These are phyloP conservation scores for Sicus ferrugineus DNA, from an alignment of 2,888 invertebrate genomes.

Conservation along the genomic window DNA sequence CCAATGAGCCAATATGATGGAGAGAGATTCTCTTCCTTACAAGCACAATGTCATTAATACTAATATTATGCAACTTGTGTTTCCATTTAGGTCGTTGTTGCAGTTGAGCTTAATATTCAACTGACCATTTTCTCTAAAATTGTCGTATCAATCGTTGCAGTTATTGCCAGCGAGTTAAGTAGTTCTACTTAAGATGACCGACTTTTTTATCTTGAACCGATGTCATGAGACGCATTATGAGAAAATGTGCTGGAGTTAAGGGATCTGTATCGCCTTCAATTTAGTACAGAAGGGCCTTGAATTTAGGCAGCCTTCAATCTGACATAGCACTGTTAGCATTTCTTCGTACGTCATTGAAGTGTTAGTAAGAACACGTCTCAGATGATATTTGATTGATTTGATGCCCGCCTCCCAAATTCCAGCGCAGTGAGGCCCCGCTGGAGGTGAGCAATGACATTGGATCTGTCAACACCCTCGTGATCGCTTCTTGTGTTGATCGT, in stretches of 20 bases:
- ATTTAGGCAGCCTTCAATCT: constrained; percentile 34
- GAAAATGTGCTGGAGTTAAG: constrained; percentile 43
- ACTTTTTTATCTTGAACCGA: background rate
- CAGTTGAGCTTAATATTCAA: constrained; percentile 39
- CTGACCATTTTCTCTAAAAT: constrained; percentile 38
- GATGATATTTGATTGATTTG: constrained; percentile 33
- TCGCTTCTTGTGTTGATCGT: background rate
- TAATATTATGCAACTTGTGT: constrained; percentile 25
- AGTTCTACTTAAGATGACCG: background rate
- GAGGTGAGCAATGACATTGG: constrained; percentile 55
- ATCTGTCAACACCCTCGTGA: constrained; percentile 20
- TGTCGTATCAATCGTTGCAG: constrained; percentile 27
- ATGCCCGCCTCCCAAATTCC: constrained; percentile 34
- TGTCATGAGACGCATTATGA: background rate
- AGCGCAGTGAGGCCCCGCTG: constrained; percentile 42
- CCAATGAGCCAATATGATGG: constrained; percentile 37
- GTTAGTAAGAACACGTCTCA: constrained; percentile 30
- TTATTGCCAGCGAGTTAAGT: constrained; percentile 22
- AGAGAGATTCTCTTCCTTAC: constrained; percentile 34
- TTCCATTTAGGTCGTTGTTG: constrained; percentile 40
- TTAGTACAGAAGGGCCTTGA: constrained; percentile 13
- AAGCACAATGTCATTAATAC: constrained; percentile 34
- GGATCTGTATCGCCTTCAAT: constrained; percentile 28
- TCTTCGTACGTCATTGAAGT: constrained; percentile 35
- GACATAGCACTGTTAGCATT: constrained; percentile 30